Evolutionary conservation across 2,797 vertebrate genomes (phyloP).

Genomic region (Strix occidentalis): DNA sequence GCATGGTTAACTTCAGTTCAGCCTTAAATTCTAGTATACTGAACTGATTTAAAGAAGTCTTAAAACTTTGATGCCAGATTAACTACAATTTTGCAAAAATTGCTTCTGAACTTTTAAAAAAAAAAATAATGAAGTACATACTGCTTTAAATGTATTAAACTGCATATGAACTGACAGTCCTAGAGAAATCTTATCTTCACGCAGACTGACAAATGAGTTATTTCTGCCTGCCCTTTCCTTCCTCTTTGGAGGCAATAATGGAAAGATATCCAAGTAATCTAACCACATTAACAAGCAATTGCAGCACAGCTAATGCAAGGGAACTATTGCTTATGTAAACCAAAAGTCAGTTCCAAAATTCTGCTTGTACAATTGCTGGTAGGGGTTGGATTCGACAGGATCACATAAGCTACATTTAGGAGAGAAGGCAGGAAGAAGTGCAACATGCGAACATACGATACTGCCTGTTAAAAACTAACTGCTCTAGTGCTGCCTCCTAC

Average conservation of each 20-base stretch:
- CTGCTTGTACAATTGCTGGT: not conserved
- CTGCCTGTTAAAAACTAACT: not conserved
- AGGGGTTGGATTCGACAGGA: not conserved
- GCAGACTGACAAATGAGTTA: slow-evolving; percentile 47
- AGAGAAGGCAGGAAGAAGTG: not conserved
- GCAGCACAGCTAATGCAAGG: not conserved
- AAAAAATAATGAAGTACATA: not conserved
- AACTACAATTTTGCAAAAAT: not conserved
- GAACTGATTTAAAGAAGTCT: not conserved
- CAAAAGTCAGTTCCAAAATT: not conserved
- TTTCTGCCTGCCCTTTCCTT: slow-evolving; percentile 60
- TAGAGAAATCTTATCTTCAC: slow-evolving; percentile 22
- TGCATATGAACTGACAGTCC: not conserved
- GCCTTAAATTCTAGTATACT: not conserved
- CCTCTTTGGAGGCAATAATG: slow-evolving; percentile 58
- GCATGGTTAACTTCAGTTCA: not conserved
- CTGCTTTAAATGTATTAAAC: not conserved
- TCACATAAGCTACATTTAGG: not conserved
- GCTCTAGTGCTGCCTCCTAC: not conserved
- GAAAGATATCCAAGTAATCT: slow-evolving; percentile 21
- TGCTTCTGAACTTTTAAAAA: not conserved
- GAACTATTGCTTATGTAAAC: not conserved
- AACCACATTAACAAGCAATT: slow-evolving; percentile 30
- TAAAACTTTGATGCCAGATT: not conserved
- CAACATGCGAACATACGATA: not conserved